A percentile compares a stretch with the other conserved stretches of the same genome.
phyloP scores from a whole-genome alignment of 2,888 invertebrate genomes.

The Cyaniris semiargus region DNA sequence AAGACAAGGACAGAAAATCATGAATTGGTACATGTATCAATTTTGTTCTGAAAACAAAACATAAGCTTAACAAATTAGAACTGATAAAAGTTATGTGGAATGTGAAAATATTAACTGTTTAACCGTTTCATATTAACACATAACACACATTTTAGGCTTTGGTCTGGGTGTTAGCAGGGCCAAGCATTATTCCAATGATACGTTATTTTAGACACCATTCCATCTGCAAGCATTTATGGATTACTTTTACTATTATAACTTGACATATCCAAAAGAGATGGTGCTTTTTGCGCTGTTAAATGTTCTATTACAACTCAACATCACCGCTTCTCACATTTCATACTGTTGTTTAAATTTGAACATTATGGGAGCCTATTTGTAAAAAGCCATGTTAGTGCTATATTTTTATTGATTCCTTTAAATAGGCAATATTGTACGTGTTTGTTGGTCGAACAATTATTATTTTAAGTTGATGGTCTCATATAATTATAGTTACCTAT shows the following conservation, averaged over 20 bases:
- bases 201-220: not conserved
- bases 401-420: constrained; percentile 32
- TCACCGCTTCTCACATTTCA: constrained; percentile 29
- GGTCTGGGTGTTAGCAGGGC: not conserved
- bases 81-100: not conserved
- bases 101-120: not conserved
- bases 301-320: constrained; percentile 17
- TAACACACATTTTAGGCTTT: not conserved
- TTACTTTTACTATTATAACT: constrained; percentile 21
- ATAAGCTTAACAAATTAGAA: not conserved
- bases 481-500: constrained; percentile 60
- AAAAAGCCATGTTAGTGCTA: constrained; percentile 37
- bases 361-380: constrained; percentile 38
- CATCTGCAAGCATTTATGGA: constrained; percentile 6
- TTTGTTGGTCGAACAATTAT: constrained; percentile 36
- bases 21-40: too few species aligned
- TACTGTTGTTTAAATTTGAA: constrained; percentile 27
- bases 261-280: constrained; percentile 27
- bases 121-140: not conserved
- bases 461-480: constrained; percentile 50
- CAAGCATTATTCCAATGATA: not conserved
- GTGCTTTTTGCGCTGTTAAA: constrained; percentile 30
- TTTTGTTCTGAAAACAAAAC: too few species aligned
- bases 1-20: not conserved
- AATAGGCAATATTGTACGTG: constrained; percentile 33